Conservation (phyloP, 2,113 vertebrate species). For the Camelus dromedarius region DNA sequence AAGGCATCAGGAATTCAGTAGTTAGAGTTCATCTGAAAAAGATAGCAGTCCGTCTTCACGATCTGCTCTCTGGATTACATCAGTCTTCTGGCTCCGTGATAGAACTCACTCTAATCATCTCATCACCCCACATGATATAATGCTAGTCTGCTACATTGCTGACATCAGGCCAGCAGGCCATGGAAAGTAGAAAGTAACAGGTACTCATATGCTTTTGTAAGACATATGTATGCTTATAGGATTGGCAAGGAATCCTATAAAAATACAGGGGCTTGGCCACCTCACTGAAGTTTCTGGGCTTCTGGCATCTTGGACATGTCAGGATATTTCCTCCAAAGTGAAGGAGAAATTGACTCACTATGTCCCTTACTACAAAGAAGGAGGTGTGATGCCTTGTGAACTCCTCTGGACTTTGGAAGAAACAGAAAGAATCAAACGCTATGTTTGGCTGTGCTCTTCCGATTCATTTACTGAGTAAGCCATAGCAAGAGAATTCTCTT, state of each 20-base stretch:
- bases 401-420: not conserved
- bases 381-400: not conserved
- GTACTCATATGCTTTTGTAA: not conserved
- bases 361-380: not conserved
- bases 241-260: not conserved
- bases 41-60: rapidly evolving
- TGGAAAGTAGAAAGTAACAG: not conserved
- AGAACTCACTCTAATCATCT: not conserved
- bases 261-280: not conserved
- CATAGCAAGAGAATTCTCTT: not conserved
- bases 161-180: not conserved
- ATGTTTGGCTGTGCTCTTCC: not conserved
- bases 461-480: not conserved
- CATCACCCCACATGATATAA: rapidly evolving
- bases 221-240: not conserved
- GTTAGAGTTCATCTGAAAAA: not conserved
- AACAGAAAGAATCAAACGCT: not conserved
- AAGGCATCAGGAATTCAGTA: not conserved
- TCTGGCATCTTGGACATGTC: not conserved
- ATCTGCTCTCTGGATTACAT: not conserved
- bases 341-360: not conserved
- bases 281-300: not conserved
- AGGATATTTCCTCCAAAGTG: not conserved
- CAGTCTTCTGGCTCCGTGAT: not conserved
- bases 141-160: not conserved